phyloP scores from a whole-genome alignment of 2,113 vertebrate species.

The Acanthochromis polyacanthus region DNA sequence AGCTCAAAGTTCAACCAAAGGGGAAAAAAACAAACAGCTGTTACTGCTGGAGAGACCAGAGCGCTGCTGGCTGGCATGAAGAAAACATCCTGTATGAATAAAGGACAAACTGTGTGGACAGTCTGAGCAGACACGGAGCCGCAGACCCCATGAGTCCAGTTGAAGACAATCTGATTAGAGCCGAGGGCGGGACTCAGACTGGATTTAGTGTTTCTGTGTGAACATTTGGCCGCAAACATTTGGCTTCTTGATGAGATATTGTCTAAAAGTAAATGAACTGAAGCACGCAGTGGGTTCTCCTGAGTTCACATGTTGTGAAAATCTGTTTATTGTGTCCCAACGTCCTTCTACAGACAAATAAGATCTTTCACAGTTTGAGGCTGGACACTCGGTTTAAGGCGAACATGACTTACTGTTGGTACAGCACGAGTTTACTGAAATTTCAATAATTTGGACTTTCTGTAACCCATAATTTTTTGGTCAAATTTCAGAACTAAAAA shows the following conservation, averaged over 20 bases:
- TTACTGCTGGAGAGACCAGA: slow-evolving; percentile 38
- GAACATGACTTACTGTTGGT: neutral
- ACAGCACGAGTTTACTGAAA: neutral
- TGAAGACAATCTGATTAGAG: slow-evolving; percentile 83
- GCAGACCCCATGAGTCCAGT: slow-evolving; percentile 81
- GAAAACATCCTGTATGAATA: slow-evolving; percentile 70
- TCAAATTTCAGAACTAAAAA: neutral
- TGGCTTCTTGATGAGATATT: neutral
- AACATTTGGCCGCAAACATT: neutral
- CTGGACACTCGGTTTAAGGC: neutral
- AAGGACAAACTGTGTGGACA: slow-evolving; percentile 64
- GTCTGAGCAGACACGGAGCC: slow-evolving; percentile 44
- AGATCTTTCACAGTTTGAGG: neutral
- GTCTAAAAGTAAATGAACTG: neutral
- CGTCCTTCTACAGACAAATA: neutral
- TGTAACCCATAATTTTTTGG: neutral
- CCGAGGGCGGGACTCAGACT: slow-evolving; percentile 42
- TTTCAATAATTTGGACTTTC: neutral
- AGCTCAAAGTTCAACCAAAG: slow-evolving; percentile 26
- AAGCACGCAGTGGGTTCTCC: neutral
- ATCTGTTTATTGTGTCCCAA: neutral
- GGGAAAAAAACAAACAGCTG: neutral
- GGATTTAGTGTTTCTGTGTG: slow-evolving; percentile 1
- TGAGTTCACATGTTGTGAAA: neutral
- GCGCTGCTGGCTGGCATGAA: slow-evolving; percentile 27